Base-by-base conservation (phyloP, 2,113 vertebrate genomes). In the Phalacrocorax pelagicus region DNA sequence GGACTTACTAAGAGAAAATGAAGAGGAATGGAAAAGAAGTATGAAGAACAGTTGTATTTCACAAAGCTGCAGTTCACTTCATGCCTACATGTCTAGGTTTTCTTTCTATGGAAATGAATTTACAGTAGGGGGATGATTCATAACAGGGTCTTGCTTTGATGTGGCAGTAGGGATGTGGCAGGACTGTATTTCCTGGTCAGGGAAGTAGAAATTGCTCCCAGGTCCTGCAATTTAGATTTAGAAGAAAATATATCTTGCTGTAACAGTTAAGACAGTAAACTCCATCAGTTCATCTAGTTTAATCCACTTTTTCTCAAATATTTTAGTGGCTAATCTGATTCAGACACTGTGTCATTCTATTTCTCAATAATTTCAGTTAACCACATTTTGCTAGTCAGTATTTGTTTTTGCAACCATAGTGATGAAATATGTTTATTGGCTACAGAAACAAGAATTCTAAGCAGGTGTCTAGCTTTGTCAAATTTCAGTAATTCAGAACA, bases 351-450 rank as follows among this genome's bases (percentile, higher is more conserved):
- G 86, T 79, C 86, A 85, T 96, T 95, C 44, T 58, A 54, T 96
- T 96, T 96, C 94, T 94, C 95, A 95, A 89, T 79, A 65, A 81
- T 87, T 91, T 86, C 77, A 63, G 61, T 88, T 79, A 94, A 89
- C 86, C 88, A 93, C 93, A 92, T 85, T 96, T 94, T 88, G 55
- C 52, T 84, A 49, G 65, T 72, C 5, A 2, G 34, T 86, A 86
- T 96, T 96, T 97, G 86, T 74, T 96, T 95, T 84, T 94, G 94
- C 57, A 96, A 49, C 88, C 92, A 94, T 88, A 93, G 88, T 29
- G 80, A 96, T 95, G 77, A 90, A 96, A 92, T 79, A 81, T 71
- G 38, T 75, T 90, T 92, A 84, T 88, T 96, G 90, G 94, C 72
- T 11, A 71, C 32, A 63, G 49, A 88, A 63, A 74, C 29, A 69